phyloP scores from a whole-genome alignment of 2,797 vertebrate genomes.

The Neosilurus hyrtlii region DNA sequence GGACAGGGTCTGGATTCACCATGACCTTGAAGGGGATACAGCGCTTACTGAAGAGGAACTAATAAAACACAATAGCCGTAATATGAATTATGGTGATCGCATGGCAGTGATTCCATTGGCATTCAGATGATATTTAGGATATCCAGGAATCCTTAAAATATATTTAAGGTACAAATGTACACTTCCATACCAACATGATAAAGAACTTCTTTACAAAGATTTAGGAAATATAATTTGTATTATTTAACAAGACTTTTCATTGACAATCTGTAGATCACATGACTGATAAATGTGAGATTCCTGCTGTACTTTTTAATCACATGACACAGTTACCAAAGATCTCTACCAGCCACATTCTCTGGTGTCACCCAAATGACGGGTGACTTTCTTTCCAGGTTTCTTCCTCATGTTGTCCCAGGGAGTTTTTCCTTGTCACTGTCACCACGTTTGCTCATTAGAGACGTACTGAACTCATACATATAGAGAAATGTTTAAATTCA shows the following conservation, averaged over 20 bases:
- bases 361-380: too few species aligned
- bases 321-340: too few species aligned
- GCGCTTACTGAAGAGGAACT: neutral
- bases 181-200: neutral
- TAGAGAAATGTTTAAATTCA: too few species aligned
- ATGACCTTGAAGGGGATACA: neutral
- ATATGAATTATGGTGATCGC: neutral
- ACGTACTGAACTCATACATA: too few species aligned
- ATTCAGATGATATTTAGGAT: neutral
- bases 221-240: neutral
- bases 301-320: neutral
- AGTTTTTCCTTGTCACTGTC: too few species aligned
- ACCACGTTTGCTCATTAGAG: too few species aligned
- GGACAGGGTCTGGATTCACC: neutral
- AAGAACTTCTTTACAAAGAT: neutral
- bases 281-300: neutral
- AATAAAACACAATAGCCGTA: neutral
- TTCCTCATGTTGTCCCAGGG: too few species aligned
- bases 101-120: neutral
- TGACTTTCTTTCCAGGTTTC: too few species aligned
- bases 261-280: neutral
- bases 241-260: neutral
- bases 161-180: too few species aligned
- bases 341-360: too few species aligned
- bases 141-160: neutral